Percentiles rank a stretch among this genome's conserved stretches.
Evolutionary conservation across 2,797 vertebrate genomes (phyloP).

Genomic region (Sebastes vulpes): DNA sequence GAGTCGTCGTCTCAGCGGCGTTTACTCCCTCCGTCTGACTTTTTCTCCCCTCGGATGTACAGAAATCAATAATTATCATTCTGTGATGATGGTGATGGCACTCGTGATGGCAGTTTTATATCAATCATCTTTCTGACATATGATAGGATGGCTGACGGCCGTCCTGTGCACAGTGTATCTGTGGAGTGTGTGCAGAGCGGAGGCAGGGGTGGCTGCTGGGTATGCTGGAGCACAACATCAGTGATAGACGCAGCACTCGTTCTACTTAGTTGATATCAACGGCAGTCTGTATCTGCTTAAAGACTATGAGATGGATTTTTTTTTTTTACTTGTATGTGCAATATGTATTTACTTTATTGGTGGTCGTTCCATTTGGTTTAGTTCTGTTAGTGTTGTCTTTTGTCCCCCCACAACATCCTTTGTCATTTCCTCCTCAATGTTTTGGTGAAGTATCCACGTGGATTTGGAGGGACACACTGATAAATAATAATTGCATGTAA

Average conservation of each 20-base stretch:
- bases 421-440: slow-evolving; percentile 62
- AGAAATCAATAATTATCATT: slow-evolving; percentile 63
- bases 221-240: slow-evolving; percentile 11
- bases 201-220: slow-evolving; percentile 16
- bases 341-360: slow-evolving; percentile 80
- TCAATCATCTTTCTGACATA: slow-evolving; percentile 63
- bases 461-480: slow-evolving; percentile 77
- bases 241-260: slow-evolving; percentile 46
- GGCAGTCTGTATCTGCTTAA: slow-evolving; percentile 84
- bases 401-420: not conserved
- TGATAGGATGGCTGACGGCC: slow-evolving; percentile 38
- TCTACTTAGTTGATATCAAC: slow-evolving; percentile 78
- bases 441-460: slow-evolving; percentile 64
- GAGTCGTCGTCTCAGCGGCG: not conserved
- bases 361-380: slow-evolving; percentile 47
- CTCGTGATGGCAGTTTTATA: slow-evolving; percentile 51
- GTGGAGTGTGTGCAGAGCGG: slow-evolving; percentile 18
- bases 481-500: slow-evolving; percentile 89
- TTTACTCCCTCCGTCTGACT: not conserved
- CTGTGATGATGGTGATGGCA: slow-evolving; percentile 25
- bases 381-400: slow-evolving; percentile 44
- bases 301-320: slow-evolving; percentile 69
- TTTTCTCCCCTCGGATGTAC: not conserved
- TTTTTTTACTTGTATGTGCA: slow-evolving; percentile 77
- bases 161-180: slow-evolving; percentile 33